Evolutionary conservation across 1,140 invertebrate species (phyloP).

Genomic region (Drosophila takahashii): DNA sequence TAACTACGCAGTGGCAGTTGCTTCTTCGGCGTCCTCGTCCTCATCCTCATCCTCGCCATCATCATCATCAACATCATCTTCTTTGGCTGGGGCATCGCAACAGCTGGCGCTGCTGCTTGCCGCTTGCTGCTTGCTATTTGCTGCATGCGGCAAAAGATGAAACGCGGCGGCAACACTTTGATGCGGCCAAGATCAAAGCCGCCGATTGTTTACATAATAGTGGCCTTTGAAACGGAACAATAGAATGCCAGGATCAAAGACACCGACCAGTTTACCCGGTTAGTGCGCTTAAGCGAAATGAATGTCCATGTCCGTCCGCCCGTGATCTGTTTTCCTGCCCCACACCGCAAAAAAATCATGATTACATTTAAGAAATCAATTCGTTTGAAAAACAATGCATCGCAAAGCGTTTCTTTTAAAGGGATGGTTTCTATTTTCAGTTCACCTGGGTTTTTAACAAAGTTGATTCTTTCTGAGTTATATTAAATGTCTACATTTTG

Average conservation of each 20-base stretch:
- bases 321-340: slow-evolving; percentile 45
- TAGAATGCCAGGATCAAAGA: slow-evolving; percentile 85
- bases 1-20: slow-evolving; percentile 67
- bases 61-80: slow-evolving; percentile 11
- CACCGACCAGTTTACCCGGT: slow-evolving; percentile 66
- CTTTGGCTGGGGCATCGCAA: slow-evolving; percentile 38
- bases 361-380: too few relatives aligned
- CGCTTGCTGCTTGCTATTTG: slow-evolving; percentile 46
- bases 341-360: slow-evolving; percentile 25
- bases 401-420: too few relatives aligned
- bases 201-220: slow-evolving; percentile 85
- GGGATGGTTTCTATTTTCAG: too few relatives aligned
- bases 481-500: background rate
- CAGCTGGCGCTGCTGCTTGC: slow-evolving; percentile 53
- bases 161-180: slow-evolving; percentile 82
- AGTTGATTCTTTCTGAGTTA: background rate
- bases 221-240: slow-evolving; percentile 85
- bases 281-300: slow-evolving; percentile 81
- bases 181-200: slow-evolving; percentile 84
- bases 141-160: slow-evolving; percentile 80
- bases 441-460: background rate
- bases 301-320: slow-evolving; percentile 71
- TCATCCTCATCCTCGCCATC: slow-evolving; percentile 17
- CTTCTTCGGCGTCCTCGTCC: slow-evolving; percentile 44
- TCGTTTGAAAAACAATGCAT: background rate